These are phyloP conservation scores for Orthosia gothica DNA, from an alignment of 2,888 invertebrate genomes.

Conservation along the genomic window DNA sequence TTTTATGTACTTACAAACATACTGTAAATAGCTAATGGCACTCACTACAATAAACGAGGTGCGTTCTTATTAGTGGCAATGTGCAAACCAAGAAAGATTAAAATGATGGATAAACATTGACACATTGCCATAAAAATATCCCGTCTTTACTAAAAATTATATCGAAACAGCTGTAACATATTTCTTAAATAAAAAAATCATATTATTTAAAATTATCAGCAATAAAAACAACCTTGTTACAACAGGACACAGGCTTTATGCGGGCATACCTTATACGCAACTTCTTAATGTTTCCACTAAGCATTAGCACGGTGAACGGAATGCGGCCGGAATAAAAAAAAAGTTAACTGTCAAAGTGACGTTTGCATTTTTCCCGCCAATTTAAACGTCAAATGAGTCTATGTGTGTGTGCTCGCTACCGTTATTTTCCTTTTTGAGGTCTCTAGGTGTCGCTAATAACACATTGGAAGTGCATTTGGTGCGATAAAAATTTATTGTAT, in stretches of 20 bases:
- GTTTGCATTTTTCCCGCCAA: slow-evolving; percentile 69
- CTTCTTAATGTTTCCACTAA: slow-evolving; percentile 60
- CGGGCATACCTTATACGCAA: slow-evolving; percentile 56
- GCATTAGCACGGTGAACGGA: slow-evolving; percentile 61
- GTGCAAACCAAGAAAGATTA: slow-evolving; percentile 40
- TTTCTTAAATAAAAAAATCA: slow-evolving; percentile 50
- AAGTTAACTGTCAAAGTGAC: slow-evolving; percentile 68
- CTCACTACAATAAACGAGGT: slow-evolving; percentile 22
- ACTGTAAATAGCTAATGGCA: not conserved
- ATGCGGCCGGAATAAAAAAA: slow-evolving; percentile 56
- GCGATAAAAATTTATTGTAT: slow-evolving; percentile 59
- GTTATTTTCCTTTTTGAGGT: slow-evolving; percentile 55
- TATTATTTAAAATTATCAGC: slow-evolving; percentile 52
- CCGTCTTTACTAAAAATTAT: slow-evolving; percentile 17
- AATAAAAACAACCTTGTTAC: slow-evolving; percentile 56
- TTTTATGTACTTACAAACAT: not conserved
- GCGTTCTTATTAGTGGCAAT: slow-evolving; percentile 30
- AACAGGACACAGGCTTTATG: slow-evolving; percentile 45
- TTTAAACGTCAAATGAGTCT: slow-evolving; percentile 63
- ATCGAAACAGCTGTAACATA: slow-evolving; percentile 53
- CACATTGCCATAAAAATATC: slow-evolving; percentile 32
- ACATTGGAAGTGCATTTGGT: slow-evolving; percentile 35
- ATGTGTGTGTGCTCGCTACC: slow-evolving; percentile 12
- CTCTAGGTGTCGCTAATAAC: slow-evolving; percentile 53
- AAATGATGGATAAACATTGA: slow-evolving; percentile 34